These are phyloP conservation scores for Dromococcyx pavoninus DNA, from an alignment of 2,797 vertebrate species.

Conservation along the genomic window DNA sequence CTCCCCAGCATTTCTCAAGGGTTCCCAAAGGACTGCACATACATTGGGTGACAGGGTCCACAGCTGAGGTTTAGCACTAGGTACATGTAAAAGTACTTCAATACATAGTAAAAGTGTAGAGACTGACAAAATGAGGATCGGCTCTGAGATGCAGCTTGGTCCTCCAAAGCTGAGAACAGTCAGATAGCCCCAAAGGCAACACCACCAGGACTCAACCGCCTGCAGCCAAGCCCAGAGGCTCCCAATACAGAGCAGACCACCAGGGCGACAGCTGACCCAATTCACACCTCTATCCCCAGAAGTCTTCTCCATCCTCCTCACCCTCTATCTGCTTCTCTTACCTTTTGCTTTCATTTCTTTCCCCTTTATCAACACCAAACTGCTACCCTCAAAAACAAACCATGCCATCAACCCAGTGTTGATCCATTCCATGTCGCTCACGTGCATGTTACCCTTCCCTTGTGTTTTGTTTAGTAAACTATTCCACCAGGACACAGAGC, in stretches of 20 bases:
- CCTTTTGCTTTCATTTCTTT: neutral
- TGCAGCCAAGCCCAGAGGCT: no score
- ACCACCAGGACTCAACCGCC: neutral
- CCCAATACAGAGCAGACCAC: fast-evolving
- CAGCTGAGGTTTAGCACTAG: neutral
- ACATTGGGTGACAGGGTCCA: neutral
- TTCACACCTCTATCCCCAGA: neutral
- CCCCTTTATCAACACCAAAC: neutral
- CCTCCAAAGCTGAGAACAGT: neutral
- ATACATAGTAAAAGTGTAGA: fast-evolving
- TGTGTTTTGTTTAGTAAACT: neutral
- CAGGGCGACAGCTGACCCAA: neutral
- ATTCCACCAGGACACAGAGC: neutral
- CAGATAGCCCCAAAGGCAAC: no score
- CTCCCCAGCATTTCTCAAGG: fast-evolving
- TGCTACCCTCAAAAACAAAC: neutral
- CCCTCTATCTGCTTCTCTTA: neutral
- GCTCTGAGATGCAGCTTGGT: neutral
- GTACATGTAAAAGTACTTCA: fast-evolving
- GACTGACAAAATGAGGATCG: fast-evolving
- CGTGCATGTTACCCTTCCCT: neutral
- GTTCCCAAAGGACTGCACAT: fast-evolving
- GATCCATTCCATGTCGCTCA: fast-evolving
- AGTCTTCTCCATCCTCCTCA: neutral
- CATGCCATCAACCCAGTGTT: neutral